A percentile compares a stretch with the other conserved stretches of the same genome.
phyloP scores from a whole-genome alignment of 2,113 vertebrate species.

The Myrmecophaga tridactyla region DNA sequence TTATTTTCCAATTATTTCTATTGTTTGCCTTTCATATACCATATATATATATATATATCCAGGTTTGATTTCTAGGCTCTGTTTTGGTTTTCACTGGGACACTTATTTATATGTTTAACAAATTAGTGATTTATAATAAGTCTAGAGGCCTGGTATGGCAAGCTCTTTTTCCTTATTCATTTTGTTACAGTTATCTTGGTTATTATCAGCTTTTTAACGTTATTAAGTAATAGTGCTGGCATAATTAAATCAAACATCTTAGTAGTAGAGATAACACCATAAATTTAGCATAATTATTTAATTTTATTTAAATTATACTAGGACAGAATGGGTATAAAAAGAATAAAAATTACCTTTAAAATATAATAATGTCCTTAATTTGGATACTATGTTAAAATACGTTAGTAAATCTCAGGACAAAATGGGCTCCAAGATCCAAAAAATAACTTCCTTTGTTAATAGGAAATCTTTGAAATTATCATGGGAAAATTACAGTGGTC shows the following conservation, averaged over 20 bases:
- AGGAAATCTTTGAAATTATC: background rate
- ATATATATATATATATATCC: background rate
- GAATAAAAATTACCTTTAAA: background rate
- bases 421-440: background rate
- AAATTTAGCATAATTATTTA: background rate
- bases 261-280: background rate
- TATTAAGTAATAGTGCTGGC: background rate
- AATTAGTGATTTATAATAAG: background rate
- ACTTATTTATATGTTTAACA: background rate
- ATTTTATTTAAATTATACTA: background rate
- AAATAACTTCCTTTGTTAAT: no score
- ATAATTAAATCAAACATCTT: background rate
- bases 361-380: background rate
- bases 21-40: background rate
- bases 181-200: background rate
- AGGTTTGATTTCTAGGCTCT: background rate
- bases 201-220: background rate
- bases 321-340: background rate
- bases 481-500: background rate
- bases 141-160: background rate
- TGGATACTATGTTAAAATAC: background rate
- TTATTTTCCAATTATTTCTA: background rate
- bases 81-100: background rate
- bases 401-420: background rate
- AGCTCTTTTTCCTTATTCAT: background rate